Evolutionary conservation across 2,888 invertebrate genomes (phyloP), one percentile per base, ranked within the genome.

Genomic region (Ormia ochracea): DNA sequence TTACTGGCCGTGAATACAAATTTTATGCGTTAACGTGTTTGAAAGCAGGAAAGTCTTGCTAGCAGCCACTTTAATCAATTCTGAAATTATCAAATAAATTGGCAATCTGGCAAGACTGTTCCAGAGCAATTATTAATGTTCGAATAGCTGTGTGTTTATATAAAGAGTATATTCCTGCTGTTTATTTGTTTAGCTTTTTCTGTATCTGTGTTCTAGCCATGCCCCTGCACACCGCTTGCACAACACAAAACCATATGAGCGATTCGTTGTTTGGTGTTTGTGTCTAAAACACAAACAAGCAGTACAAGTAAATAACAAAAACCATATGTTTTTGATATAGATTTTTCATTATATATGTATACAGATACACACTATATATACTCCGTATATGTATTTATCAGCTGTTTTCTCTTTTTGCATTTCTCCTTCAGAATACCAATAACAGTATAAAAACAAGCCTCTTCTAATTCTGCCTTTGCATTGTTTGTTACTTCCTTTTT

Each of bases 311-410:
- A 70, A 66, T 66, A 79, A 72, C 52, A 63, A 19, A 76, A 76
- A 80, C 68, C 76, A 80, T 80, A 72, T 80, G 80, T 70, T 80
- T 80, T 66, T 61, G 52, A 48, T 79, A n/a, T 12, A 36, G 3
- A 28, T 3, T 28, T n/a, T n/a, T n/a, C n/a, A n/a, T n/a, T n/a
- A n/a, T n/a, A n/a, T n/a, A n/a, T n/a, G n/a, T n/a, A n/a, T n/a
- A n/a, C n/a, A n/a, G n/a, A n/a, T n/a, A n/a, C 31, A 12, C 19
- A 50, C 5, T 17, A 48, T n/a, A 1, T 28, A 14, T 17, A n/a
- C n/a, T n/a, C n/a, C n/a, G 9, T n/a, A 52, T 58, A 61, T 58
- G 48, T 80, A 76, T 54, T 43, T 72, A 76, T 72, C 75, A 80
- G 76, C 79, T 80, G 79, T 80, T 76, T 70, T 72, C 38, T 68